A percentile compares a stretch with the other conserved stretches of the same genome.
Evolutionary conservation across 2,888 invertebrate genomes (phyloP).

Genomic region (Aproaerema taeniolella): DNA sequence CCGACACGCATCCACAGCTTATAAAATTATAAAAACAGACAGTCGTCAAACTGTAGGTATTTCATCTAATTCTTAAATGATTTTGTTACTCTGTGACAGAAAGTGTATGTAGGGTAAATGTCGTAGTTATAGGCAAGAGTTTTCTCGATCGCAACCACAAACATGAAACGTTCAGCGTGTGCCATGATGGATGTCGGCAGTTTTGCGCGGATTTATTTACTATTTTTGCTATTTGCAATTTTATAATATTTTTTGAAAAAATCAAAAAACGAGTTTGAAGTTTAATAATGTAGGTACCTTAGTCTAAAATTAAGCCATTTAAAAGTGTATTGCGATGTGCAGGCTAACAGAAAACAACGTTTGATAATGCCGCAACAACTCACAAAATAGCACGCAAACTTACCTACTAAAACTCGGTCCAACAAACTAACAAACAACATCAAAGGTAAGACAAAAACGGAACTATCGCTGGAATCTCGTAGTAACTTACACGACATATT

Average conservation of each 20-base stretch:
- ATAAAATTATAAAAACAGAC: constrained; percentile 11
- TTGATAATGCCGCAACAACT: too few species aligned
- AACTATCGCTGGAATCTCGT: not conserved
- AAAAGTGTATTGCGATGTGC: too few species aligned
- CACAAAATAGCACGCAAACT: too few species aligned
- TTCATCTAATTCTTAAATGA: too few species aligned
- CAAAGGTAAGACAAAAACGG: not conserved
- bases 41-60: too few species aligned
- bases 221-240: constrained; percentile 20
- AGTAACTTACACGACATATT: constrained; percentile 27
- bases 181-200: constrained; percentile 39
- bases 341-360: too few species aligned
- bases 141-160: constrained; percentile 32
- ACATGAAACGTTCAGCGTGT: constrained; percentile 27
- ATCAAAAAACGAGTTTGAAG: too few species aligned
- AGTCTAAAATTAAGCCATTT: too few species aligned
- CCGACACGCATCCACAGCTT: constrained; percentile 24
- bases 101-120: constrained; percentile 21
- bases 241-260: too few species aligned
- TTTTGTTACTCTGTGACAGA: constrained; percentile 14
- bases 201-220: constrained; percentile 33
- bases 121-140: constrained; percentile 20
- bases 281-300: too few species aligned
- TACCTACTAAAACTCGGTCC: too few species aligned
- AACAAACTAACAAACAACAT: not conserved